phyloP scores from a whole-genome alignment of 1,140 invertebrate species.

The Daktulosphaira vitifoliae region DNA sequence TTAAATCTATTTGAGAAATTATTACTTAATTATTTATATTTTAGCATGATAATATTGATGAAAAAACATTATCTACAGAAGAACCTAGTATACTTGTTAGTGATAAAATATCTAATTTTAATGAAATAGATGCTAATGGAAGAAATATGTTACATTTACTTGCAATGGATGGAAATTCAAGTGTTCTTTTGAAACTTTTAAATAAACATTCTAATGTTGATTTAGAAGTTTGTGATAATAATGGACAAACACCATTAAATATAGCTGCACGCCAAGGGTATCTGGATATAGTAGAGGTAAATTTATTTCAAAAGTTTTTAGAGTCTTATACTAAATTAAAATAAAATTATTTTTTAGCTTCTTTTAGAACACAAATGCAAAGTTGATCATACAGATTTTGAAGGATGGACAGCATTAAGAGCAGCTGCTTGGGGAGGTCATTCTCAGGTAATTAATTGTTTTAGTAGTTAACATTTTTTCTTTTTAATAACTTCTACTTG shows the following conservation, averaged over 20 bases:
- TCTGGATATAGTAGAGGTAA: conserved; percentile 57
- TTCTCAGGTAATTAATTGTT: conserved; percentile 56
- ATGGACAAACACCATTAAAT: conserved; percentile 74
- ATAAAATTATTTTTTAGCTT: conserved; percentile 41
- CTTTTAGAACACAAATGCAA: conserved; percentile 64
- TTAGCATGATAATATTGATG: conserved; percentile 4
- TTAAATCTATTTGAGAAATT: neutral
- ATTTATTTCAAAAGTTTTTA: too few relatives aligned
- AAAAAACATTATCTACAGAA: neutral
- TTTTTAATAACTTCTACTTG: too few relatives aligned
- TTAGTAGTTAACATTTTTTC: too few relatives aligned
- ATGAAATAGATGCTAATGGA: conserved; percentile 27
- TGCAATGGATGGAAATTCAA: conserved; percentile 63
- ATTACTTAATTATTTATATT: neutral
- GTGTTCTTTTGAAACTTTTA: conserved; percentile 55
- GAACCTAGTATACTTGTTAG: neutral
- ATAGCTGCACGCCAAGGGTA: conserved; percentile 74
- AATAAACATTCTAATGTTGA: conserved; percentile 49
- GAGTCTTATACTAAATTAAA: too few relatives aligned
- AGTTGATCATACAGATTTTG: conserved; percentile 74
- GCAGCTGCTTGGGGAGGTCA: conserved; percentile 89
- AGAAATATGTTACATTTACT: conserved; percentile 55
- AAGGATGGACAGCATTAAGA: conserved; percentile 80
- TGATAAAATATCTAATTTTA: conserved; percentile 5
- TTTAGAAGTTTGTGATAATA: conserved; percentile 58